Conservation (phyloP, 2,888 invertebrate species). For the Pogonocherus hispidulus region DNA sequence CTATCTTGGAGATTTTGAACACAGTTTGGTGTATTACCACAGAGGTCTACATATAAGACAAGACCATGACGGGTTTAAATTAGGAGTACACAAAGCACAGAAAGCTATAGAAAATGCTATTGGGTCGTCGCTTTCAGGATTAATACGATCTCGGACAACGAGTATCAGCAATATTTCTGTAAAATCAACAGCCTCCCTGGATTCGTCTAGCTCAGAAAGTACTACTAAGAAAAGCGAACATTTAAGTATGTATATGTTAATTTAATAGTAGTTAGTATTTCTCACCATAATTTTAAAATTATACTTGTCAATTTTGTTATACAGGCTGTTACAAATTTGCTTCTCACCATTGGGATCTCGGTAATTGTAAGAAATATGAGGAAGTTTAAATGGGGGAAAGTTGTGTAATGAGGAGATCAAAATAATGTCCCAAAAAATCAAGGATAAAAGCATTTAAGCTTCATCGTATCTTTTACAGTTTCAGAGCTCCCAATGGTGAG, state of each 20-base stretch:
- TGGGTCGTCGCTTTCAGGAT: conserved; percentile 67
- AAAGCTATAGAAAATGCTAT: conserved; percentile 95
- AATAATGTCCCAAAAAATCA: no score
- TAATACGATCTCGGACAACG: conserved; percentile 33
- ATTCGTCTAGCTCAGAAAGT: conserved; percentile 2
- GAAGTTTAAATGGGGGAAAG: no score
- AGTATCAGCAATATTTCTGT: conserved; percentile 15
- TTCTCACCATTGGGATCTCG: no score
- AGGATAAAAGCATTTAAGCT: no score
- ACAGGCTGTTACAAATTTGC: no score
- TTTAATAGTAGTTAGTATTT: no score
- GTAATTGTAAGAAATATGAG: no score
- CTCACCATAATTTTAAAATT: no score
- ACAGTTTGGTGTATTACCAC: conserved; percentile 92
- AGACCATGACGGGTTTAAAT: conserved; percentile 82
- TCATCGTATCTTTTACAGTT: no score
- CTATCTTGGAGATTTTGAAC: conserved; percentile 92
- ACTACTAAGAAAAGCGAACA: not conserved
- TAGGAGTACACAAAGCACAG: conserved; percentile 92
- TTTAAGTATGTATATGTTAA: conserved; percentile 2
- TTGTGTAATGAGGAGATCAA: no score
- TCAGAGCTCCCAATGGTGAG: no score
- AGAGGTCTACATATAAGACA: conserved; percentile 87
- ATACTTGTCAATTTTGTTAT: no score
- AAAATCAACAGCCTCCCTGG: not conserved